Percentiles rank a stretch among this genome's conserved stretches.
These are phyloP conservation scores for Hydraecia micacea DNA, from an alignment of 2,888 invertebrate genomes.

Conservation along the genomic window DNA sequence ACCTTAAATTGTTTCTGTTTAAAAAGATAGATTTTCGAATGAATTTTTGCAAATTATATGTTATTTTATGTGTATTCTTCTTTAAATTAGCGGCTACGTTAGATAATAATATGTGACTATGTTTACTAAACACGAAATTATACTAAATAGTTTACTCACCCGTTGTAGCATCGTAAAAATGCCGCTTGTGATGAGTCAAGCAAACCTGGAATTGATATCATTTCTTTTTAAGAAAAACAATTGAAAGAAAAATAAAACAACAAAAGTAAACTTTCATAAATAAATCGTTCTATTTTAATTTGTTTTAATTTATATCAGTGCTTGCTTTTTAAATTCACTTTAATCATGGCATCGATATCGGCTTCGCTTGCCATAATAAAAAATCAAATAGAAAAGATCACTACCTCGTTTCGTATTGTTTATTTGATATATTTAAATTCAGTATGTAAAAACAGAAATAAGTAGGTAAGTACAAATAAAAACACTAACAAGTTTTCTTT, in stretches of 20 bases:
- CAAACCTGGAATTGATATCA: slow-evolving; percentile 65
- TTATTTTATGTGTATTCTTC: neutral
- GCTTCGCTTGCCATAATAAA: neutral
- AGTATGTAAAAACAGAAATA: neutral
- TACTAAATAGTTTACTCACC: slow-evolving; percentile 70
- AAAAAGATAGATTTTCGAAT: neutral
- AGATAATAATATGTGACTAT: neutral
- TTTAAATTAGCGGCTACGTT: neutral
- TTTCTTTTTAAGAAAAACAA: neutral
- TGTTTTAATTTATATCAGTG: neutral
- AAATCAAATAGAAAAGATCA: no score
- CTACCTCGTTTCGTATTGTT: neutral
- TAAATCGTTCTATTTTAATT: neutral
- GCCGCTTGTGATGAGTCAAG: slow-evolving; percentile 71
- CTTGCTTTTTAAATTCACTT: neutral
- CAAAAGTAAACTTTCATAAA: neutral
- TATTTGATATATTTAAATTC: no score
- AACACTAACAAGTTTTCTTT: neutral
- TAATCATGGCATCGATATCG: neutral
- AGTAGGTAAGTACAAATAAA: neutral
- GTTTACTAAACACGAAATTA: neutral
- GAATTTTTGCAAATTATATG: neutral
- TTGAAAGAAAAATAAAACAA: neutral
- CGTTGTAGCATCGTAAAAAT: slow-evolving; percentile 81
- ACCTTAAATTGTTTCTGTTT: neutral